Percentiles rank a stretch among this genome's conserved stretches.
phyloP scores from a whole-genome alignment of 2,113 vertebrate genomes.

The Bubo scandiacus region DNA sequence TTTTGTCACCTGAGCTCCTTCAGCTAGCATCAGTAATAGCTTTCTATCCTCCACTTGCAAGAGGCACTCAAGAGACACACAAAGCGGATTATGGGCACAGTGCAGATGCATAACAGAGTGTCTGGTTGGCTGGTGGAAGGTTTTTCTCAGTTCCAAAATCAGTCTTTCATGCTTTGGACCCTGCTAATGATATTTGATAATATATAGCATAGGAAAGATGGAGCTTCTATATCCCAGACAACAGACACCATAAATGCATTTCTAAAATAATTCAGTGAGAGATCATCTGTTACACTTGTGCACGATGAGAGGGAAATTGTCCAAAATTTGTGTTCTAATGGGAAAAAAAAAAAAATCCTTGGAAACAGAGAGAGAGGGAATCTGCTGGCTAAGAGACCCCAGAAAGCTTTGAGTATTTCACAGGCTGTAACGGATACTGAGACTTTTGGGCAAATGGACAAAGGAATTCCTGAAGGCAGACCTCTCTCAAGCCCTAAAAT shows the following conservation, averaged over 20 bases:
- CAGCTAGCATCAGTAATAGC: neutral
- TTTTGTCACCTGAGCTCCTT: neutral
- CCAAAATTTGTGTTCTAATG: constrained; percentile 45
- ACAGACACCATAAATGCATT: constrained; percentile 58
- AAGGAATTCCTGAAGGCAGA: constrained; percentile 52
- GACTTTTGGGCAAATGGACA: constrained; percentile 55
- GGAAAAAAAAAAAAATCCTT: constrained; percentile 49
- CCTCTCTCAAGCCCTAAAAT: constrained; percentile 35
- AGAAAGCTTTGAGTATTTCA: constrained; percentile 44
- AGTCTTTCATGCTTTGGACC: neutral
- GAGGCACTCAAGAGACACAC: neutral
- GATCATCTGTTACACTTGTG: constrained; percentile 53
- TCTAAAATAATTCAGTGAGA: constrained; percentile 65
- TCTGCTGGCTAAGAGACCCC: constrained; percentile 37
- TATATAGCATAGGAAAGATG: neutral
- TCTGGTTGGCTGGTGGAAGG: neutral
- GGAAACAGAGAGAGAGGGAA: constrained; percentile 29
- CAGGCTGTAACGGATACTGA: constrained; percentile 33
- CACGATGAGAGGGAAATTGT: constrained; percentile 27
- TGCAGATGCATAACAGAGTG: neutral
- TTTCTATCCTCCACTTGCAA: neutral
- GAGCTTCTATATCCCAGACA: constrained; percentile 40
- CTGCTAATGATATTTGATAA: neutral
- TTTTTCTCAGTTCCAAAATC: neutral
- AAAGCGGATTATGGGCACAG: neutral